Percentiles rank a stretch among this genome's conserved stretches.
These are phyloP conservation scores for Tympanuchus pallidicinctus DNA, from an alignment of 2,113 vertebrate species.

Conservation along the genomic window DNA sequence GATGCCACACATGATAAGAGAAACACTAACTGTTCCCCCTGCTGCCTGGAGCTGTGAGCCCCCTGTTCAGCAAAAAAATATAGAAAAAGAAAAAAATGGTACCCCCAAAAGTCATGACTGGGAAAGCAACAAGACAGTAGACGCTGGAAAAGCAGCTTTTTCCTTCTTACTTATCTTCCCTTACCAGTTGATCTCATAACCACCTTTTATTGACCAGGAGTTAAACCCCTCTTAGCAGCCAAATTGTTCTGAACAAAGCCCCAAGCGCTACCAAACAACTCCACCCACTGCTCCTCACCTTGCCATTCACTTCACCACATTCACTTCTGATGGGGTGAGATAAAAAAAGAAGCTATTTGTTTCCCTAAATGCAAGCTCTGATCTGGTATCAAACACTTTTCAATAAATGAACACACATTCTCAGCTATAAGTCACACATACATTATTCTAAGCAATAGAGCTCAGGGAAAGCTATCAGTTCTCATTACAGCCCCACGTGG, in stretches of 20 bases:
- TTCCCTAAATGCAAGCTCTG: not conserved
- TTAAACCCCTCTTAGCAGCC: not conserved
- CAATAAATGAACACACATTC: not conserved
- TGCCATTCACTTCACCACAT: not conserved
- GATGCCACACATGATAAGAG: not conserved
- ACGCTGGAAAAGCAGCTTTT: not conserved
- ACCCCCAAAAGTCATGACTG: not conserved
- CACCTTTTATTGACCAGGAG: not conserved
- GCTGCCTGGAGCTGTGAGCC: not conserved
- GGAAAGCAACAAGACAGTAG: not conserved
- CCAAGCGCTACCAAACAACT: not conserved
- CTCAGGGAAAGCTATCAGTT: not conserved
- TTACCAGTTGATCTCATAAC: not conserved
- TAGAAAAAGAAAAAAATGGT: not conserved
- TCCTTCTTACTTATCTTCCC: not conserved
- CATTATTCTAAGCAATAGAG: not conserved
- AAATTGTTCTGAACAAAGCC: not conserved
- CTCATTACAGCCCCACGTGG: not conserved
- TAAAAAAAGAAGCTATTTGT: not conserved
- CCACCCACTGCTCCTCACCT: not conserved
- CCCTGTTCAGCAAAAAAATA: not conserved
- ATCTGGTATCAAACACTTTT: not conserved
- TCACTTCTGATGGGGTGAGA: not conserved
- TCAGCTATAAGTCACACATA: not conserved
- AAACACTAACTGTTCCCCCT: not conserved